Conservation (phyloP, 2,797 vertebrate genomes). For the Vireo griseus region DNA sequence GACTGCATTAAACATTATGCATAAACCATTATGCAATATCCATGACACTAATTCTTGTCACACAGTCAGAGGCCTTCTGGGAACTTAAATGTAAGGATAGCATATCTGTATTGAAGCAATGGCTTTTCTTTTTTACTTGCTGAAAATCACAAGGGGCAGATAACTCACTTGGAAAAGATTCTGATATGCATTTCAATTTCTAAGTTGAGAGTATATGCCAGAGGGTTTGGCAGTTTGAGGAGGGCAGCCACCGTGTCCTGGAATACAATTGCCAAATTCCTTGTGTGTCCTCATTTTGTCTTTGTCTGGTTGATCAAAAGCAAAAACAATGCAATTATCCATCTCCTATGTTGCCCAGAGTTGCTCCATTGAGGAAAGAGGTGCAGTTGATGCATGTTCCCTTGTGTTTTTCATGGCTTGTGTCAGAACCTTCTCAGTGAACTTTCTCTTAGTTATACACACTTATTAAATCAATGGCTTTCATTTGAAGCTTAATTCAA, state of each 20-base stretch:
- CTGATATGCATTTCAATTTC: background rate
- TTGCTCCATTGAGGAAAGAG: background rate
- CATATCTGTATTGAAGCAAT: background rate
- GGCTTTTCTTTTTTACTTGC: background rate
- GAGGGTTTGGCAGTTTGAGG: background rate
- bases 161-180: background rate
- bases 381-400: rapidly evolving
- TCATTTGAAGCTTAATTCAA: background rate
- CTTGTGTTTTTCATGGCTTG: background rate
- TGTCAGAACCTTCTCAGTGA: background rate
- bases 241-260: background rate
- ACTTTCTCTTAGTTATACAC: background rate
- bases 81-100: background rate
- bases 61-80: background rate
- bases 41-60: background rate
- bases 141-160: slow-evolving; percentile 5
- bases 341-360: rapidly evolving
- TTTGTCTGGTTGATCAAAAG: background rate
- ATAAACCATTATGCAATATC: slow-evolving; percentile 16
- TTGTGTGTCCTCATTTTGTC: background rate
- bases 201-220: background rate
- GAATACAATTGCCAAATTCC: background rate
- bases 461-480: background rate
- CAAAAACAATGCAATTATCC: background rate
- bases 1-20: slow-evolving; percentile 16